A percentile compares a stretch with the other conserved stretches of the same genome.
Evolutionary conservation across 1,140 invertebrate species (phyloP).

Genomic region (Drosophila fuyamai): DNA sequence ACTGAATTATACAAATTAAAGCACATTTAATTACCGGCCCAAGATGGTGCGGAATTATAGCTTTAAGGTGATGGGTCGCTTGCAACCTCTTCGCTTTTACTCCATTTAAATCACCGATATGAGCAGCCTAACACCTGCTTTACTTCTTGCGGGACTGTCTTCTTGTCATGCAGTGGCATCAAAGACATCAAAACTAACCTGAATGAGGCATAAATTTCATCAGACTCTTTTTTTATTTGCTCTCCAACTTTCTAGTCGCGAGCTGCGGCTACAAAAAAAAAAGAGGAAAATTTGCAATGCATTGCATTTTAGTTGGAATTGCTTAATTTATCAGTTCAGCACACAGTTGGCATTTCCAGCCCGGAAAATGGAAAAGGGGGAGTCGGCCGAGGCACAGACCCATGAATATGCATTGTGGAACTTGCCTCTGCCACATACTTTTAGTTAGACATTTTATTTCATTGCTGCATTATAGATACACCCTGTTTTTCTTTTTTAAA

Average conservation of each 20-base stretch:
- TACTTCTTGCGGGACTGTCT: conserved; percentile 14
- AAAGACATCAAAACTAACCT: conserved; percentile 81
- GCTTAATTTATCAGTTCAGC: conserved; percentile 81
- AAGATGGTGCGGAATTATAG: conserved; percentile 58
- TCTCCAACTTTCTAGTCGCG: conserved; percentile 63
- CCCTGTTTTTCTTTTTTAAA: conserved; percentile 11
- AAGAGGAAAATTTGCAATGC: conserved; percentile 66
- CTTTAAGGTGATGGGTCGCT: conserved; percentile 60
- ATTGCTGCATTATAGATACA: conserved; percentile 35
- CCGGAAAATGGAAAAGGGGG: conserved; percentile 24
- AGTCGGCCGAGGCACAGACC: conserved; percentile 23
- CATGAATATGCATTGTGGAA: conserved; percentile 54
- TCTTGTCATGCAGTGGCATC: conserved; percentile 62
- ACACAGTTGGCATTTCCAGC: conserved; percentile 74
- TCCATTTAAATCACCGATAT: conserved; percentile 64
- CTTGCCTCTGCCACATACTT: conserved; percentile 49
- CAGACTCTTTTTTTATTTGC: conserved; percentile 22
- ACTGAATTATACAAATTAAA: conserved; percentile 68
- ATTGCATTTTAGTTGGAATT: conserved; percentile 70
- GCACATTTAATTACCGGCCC: conserved; percentile 63
- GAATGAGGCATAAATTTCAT: conserved; percentile 73
- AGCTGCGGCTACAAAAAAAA: conserved; percentile 17
- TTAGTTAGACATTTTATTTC: conserved; percentile 50
- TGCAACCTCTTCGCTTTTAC: neutral
- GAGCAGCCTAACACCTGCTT: conserved; percentile 1